Evolutionary conservation across 2,797 vertebrate genomes (phyloP).

Genomic region (Pampus argenteus): DNA sequence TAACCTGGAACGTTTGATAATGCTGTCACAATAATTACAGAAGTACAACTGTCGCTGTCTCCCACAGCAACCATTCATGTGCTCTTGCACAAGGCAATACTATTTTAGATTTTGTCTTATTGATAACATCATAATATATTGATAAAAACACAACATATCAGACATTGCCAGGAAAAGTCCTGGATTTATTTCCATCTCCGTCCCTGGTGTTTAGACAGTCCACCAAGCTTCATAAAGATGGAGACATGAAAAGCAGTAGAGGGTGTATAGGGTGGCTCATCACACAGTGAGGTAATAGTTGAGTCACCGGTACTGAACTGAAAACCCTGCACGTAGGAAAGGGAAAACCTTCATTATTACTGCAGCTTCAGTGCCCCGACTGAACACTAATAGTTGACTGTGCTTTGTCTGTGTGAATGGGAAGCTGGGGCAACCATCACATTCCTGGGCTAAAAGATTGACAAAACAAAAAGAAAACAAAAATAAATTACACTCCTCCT

Average conservation of each 20-base stretch:
- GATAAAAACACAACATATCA: not conserved
- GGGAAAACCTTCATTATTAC: conserved; percentile 10
- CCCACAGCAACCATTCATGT: not conserved
- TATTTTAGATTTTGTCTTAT: not conserved
- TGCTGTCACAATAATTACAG: not conserved
- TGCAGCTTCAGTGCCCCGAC: not conserved
- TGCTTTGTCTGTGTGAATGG: conserved; percentile 23
- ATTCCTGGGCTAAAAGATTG: conserved; percentile 17
- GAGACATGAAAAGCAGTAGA: not conserved
- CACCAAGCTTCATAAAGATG: not conserved
- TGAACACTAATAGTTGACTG: conserved; percentile 6
- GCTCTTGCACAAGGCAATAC: not conserved
- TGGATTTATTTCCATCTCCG: too few species aligned
- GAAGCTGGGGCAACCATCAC: not conserved
- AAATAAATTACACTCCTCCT: not conserved
- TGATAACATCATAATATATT: not conserved
- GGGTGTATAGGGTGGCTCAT: too few species aligned
- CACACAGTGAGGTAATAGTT: conserved; percentile 12
- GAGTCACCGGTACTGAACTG: conserved; percentile 16
- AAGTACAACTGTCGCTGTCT: not conserved
- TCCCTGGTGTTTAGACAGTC: too few species aligned
- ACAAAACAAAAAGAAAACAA: conserved; percentile 31
- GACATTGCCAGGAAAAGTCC: too few species aligned
- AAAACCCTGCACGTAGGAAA: conserved; percentile 5
- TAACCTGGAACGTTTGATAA: not conserved